A percentile compares a stretch with the other conserved stretches of the same genome.
These are phyloP conservation scores for Jacana jacana DNA, from an alignment of 2,113 vertebrate genomes.

Conservation along the genomic window DNA sequence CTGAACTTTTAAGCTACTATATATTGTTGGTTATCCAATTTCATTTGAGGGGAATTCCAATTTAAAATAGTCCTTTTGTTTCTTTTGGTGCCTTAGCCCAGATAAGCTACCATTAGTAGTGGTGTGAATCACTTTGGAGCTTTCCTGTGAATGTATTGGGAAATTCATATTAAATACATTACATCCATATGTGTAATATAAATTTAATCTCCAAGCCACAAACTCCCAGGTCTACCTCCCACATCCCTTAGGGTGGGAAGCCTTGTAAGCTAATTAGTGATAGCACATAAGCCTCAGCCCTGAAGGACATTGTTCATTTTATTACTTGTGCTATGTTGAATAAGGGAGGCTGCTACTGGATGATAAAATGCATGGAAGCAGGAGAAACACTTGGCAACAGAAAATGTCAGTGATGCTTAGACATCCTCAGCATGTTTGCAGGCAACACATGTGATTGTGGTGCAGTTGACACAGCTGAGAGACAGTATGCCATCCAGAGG, in stretches of 20 bases:
- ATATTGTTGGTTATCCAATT: background rate
- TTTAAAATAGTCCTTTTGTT: background rate
- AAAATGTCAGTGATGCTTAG: background rate
- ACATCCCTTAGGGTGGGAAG: background rate
- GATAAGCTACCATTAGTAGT: background rate
- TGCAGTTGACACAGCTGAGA: background rate
- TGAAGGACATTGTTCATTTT: constrained; percentile 18
- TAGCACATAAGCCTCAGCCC: constrained; percentile 9
- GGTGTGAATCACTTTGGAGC: background rate
- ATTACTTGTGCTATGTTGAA: background rate
- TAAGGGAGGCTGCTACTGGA: background rate
- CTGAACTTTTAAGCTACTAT: background rate
- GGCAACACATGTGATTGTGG: background rate
- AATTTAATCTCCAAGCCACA: constrained; percentile 29
- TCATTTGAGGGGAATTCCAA: background rate
- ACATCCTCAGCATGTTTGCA: background rate
- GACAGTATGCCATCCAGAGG: background rate
- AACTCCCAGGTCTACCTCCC: background rate
- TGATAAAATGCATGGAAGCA: background rate
- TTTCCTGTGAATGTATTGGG: background rate
- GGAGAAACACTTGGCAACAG: background rate
- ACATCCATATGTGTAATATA: background rate
- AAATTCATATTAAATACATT: constrained; percentile 11
- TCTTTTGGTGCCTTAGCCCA: background rate
- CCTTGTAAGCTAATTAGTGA: constrained; percentile 48